Base-by-base conservation (phyloP, 2,113 vertebrate species). In the Tyrannus savana region DNA sequence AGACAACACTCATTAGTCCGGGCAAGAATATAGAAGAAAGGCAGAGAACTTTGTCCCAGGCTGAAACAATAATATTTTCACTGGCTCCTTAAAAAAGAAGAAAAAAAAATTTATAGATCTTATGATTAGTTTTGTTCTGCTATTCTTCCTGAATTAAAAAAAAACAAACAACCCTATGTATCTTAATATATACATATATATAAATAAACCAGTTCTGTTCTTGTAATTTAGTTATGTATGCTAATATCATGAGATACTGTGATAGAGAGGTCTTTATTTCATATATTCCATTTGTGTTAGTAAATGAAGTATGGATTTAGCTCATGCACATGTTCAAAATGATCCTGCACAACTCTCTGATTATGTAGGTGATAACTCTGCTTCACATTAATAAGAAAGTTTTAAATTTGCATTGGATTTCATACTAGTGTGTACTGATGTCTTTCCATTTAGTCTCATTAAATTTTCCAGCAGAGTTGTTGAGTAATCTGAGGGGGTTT, bases 181-280 rank as follows among this genome's bases (percentile, higher is more conserved):
- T 73, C 14, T 21, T 19, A 9, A 52, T 9, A 14, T 1, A 27
- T 1, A 23, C 7, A 23, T 4, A 16, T 3, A 56, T 22, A 52
- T 5, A 52, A 14, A 58, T 21, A 58, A 66, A 85, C 1, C 7
- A 22, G 2, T 63, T 75, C 7, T 87, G 2, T 41, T 77, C 12
- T 66, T 79, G 22, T 79, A n/a, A 25, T 59, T 17, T 3, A 27
- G 17, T 22, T 33, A 24, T 33, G 2, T 52, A 7, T 47, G 4
- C 14, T 59, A 30, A 16, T 62, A 25, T 5, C 17, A 21, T 12
- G 33, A 81, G 27, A 18, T 8, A 2, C 4, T 42, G 3, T 39
- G 41, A 27, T 13, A 55, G 19, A 11, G 17, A 53, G 14, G 13
- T 39, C 18, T 84, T 84, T 53, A 37, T 68, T 89, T 89, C 12